Base-by-base conservation (phyloP, 1,140 invertebrate species). In the Contarinia nasturtii region DNA sequence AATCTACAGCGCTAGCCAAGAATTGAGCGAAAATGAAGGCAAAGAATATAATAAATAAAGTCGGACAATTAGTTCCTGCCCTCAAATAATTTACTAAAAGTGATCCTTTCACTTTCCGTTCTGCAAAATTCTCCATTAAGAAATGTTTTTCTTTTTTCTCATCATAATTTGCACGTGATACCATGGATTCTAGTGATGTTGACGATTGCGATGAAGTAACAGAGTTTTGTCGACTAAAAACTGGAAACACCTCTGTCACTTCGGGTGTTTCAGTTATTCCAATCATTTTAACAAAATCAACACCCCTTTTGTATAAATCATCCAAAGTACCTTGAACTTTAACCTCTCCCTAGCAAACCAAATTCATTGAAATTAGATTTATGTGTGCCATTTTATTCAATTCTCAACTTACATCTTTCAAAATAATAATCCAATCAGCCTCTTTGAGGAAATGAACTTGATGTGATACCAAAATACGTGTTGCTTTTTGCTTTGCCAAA, bases 381-480 rank as follows among this genome's bases (percentile, higher is more conserved):
- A 15, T 19, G n/a, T 7, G 12, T 44, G 22, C 14, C 3, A 27
- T 44, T 21, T 15, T 22, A 27, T 33, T 34, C 44, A 21, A 45
- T 33, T 44, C 8, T 20, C 18, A 44, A 44, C 22, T 46, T 63
- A 77, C 80, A 61, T 82, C 75, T 55, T 84, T 79, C 40, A 89
- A 57, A 1, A 88, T 66, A 4, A 82, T 54, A 45, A 85, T 76
- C 38, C 73, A 60, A 54, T 83, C 74, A 5, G 80, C 82, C 14
- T 74, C 66, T 53, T 79, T 77, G 2, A 89, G 61, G 55, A 78
- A 84, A 54, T 88, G 85, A 20, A 87, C 63, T 58, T 87, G 84
- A 67, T 89, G 84, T 2, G 85, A 88, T 12, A 87, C 81, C 8
- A 89, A 67, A 45, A 89, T 74, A 33, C 79, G 64, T 0, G 78